Conservation (phyloP, 1,140 invertebrate species). For the Rhopalosiphum padi region DNA sequence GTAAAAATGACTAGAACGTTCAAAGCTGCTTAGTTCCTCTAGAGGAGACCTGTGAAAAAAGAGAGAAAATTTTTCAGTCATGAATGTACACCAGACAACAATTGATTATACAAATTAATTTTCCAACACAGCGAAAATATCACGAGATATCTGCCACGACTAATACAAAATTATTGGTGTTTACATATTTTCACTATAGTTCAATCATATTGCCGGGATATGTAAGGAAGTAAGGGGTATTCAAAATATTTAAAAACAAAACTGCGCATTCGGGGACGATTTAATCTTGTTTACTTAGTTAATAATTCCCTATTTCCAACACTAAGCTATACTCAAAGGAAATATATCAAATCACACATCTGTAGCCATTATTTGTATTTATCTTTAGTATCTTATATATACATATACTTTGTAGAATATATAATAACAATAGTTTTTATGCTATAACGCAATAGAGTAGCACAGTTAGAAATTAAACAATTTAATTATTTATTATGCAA, state of each 20-base stretch:
- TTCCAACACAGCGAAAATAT: neutral
- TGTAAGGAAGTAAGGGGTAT: neutral
- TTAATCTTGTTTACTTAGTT: neutral
- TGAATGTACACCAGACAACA: neutral
- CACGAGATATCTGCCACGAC: neutral
- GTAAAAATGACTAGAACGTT: conserved; percentile 67
- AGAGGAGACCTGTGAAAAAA: conserved; percentile 62
- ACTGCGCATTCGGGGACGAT: neutral
- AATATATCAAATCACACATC: neutral
- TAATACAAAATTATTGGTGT: no score
- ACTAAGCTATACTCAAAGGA: neutral
- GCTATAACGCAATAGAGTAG: neutral
- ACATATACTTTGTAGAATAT: neutral
- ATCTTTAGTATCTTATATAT: neutral
- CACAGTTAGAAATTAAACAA: neutral
- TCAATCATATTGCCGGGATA: neutral
- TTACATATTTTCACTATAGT: neutral
- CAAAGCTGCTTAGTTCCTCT: conserved; percentile 64
- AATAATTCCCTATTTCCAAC: no score
- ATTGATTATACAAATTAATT: neutral
- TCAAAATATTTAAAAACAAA: neutral
- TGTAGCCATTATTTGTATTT: neutral
- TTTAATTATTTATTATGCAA: conserved; percentile 1
- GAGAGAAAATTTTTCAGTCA: neutral
- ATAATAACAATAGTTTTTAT: neutral